Evolutionary conservation across 2,888 invertebrate species (phyloP).

Genomic region (Ichneumoninae sp.): DNA sequence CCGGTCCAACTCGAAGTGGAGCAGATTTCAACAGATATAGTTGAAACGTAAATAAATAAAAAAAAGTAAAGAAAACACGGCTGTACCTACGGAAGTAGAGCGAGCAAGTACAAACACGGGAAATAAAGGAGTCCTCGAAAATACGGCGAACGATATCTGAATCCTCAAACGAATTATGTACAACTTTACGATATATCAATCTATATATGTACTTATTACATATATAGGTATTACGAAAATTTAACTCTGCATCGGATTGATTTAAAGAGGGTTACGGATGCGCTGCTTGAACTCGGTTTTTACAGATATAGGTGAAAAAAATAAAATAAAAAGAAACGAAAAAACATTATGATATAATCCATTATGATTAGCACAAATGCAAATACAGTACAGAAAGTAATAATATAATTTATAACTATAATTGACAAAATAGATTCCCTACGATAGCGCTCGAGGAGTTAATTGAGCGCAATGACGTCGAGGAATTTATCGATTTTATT

Average conservation of each 20-base stretch:
- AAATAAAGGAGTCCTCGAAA: constrained; percentile 57
- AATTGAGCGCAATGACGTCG: too few species aligned
- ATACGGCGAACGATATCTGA: constrained; percentile 39
- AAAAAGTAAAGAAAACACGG: too few species aligned
- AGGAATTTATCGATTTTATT: too few species aligned
- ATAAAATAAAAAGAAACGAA: background rate
- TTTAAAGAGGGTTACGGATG: constrained; percentile 18
- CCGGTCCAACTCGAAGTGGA: background rate
- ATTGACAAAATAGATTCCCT: background rate
- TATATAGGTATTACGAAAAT: background rate
- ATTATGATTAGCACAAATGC: background rate
- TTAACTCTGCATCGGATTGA: constrained; percentile 7
- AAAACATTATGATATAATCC: too few species aligned
- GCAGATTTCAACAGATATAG: background rate
- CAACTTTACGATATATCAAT: constrained; percentile 36
- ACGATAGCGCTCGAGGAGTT: too few species aligned
- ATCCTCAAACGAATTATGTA: constrained; percentile 31
- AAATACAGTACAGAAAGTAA: too few species aligned
- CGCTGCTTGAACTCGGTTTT: background rate
- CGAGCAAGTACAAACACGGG: constrained; percentile 20
- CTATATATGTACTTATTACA: background rate
- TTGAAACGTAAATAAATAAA: background rate
- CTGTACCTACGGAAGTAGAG: constrained; percentile 5
- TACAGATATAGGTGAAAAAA: background rate
- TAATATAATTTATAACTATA: background rate